Percentiles rank a stretch among this genome's conserved stretches.
phyloP scores from a whole-genome alignment of 2,113 vertebrate species.

The Myotis lucifugus region DNA sequence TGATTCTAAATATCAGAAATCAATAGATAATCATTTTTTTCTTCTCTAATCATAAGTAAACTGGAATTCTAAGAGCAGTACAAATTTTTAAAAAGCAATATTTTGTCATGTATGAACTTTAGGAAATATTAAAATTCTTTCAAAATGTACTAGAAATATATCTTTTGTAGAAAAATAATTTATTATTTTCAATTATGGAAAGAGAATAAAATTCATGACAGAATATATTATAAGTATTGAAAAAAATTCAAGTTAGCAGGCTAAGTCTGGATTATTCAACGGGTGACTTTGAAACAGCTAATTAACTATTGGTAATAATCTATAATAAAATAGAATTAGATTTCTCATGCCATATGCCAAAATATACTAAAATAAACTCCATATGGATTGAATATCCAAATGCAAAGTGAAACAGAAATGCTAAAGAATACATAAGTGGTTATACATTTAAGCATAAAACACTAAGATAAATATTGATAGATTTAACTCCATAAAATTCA shows the following conservation, averaged over 20 bases:
- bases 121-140: not conserved
- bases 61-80: not conserved
- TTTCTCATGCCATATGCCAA: constrained; percentile 6
- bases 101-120: not conserved
- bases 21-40: not conserved
- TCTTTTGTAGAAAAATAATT: not conserved
- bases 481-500: constrained; percentile 25
- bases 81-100: not conserved
- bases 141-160: not conserved
- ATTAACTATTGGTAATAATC: constrained; percentile 49
- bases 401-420: constrained; percentile 15
- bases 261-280: not conserved
- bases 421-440: not conserved
- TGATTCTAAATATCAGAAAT: constrained; percentile 61
- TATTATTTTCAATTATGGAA: not conserved
- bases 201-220: not conserved
- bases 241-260: not conserved
- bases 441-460: not conserved
- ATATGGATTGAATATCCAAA: constrained; percentile 31
- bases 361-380: constrained; percentile 42
- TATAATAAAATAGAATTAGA: not conserved
- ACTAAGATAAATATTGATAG: not conserved
- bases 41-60: not conserved
- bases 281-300: not conserved
- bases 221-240: not conserved